Evolutionary conservation across 1,140 invertebrate genomes (phyloP), one percentile per base, ranked within the genome.

Genomic region (Aethina tumida): DNA sequence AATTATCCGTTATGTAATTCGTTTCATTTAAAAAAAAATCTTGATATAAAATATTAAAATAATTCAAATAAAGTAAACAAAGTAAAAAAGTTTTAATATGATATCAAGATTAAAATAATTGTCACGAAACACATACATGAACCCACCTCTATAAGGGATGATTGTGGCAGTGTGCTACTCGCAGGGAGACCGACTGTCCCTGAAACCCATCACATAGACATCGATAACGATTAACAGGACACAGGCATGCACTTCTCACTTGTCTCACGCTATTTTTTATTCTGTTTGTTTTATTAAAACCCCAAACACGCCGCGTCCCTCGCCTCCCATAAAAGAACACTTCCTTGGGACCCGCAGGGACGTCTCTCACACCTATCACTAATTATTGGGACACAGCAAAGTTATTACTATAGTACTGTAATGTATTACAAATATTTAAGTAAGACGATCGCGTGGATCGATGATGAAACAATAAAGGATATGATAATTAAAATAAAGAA

Each of bases 381-480:
- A 60, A 49, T 59, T 60, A 61, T 58, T 61, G 56, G 59, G 59
- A 56, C 57, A 61, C 57, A 61, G 59, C 59, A 58, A 58, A 40
- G 26, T 26, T 31, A 30, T 43, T 43, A 43, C 41, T 45, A 45
- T 39, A 41, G 38, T 46, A 46, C 17, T 40, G 38, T 46, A 31
- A 39, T 45, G 34, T 36, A 29, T 51, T 49, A 49, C 35, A 43
- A 37, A n/a, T 38, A 39, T 40, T 42, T 43, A 45, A 41, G 43
- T 47, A 47, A 43, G 33, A 33, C 25, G 17, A 40, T 34, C 31
- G n/a, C 21, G 21, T 24, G n/a, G n/a, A 24, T 24, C 21, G 21
- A 7, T 24, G 6, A 24, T n/a, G n/a, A 24, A 24, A 24, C 6
- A 24, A 24, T 24, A 24, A 7, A 7, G 16, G 5, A 28, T n/a